phyloP scores from a whole-genome alignment of 2,113 vertebrate genomes.

The Ctenomys sociabilis region DNA sequence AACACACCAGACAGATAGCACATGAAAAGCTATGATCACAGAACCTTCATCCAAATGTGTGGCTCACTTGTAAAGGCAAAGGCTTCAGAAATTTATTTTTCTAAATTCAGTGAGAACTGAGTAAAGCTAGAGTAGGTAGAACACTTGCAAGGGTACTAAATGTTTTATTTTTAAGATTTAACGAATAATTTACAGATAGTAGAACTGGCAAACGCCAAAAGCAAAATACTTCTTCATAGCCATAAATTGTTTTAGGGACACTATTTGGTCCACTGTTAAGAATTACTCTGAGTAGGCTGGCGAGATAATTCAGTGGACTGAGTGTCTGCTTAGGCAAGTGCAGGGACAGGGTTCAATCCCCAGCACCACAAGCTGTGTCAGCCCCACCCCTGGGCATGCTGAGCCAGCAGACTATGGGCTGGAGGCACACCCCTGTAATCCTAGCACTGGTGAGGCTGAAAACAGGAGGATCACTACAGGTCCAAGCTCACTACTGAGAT shows the following conservation, averaged over 20 bases:
- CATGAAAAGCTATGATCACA: conserved; percentile 29
- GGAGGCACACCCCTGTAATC: too few species aligned
- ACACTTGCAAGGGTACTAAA: conserved; percentile 32
- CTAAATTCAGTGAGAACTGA: conserved; percentile 36
- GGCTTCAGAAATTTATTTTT: neutral
- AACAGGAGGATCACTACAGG: too few species aligned
- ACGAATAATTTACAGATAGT: conserved; percentile 47
- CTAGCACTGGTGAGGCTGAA: too few species aligned
- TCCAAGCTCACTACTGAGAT: too few species aligned
- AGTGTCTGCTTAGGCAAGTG: too few species aligned
- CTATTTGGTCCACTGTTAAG: conserved; percentile 36
- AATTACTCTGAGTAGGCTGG: neutral
- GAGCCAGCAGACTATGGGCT: too few species aligned
- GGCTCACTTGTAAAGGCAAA: conserved; percentile 54
- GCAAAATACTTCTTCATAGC: conserved; percentile 41
- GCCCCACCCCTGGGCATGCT: too few species aligned
- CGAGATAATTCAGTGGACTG: too few species aligned
- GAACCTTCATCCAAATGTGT: conserved; percentile 11
- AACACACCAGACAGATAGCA: neutral
- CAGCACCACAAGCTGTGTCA: too few species aligned
- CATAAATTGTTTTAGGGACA: conserved; percentile 45
- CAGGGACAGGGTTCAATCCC: too few species aligned
- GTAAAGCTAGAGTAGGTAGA: conserved; percentile 11
- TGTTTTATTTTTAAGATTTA: conserved; percentile 50
- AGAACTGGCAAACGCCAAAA: conserved; percentile 35